Evolutionary conservation across 2,113 vertebrate species (phyloP).

Genomic region (Sinocyclocheilus rhinocerous): DNA sequence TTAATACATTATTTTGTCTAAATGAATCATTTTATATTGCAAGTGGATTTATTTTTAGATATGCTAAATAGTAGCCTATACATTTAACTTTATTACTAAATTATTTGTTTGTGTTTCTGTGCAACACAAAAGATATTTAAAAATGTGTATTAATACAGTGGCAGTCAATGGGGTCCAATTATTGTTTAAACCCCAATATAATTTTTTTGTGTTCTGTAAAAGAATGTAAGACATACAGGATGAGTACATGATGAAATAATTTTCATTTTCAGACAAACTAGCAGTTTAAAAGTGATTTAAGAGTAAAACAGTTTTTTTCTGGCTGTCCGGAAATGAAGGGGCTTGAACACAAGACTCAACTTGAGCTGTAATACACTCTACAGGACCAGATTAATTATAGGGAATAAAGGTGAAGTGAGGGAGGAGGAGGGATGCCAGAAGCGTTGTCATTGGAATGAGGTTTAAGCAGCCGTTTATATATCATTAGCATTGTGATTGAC

Average conservation of each 20-base stretch:
- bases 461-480: conserved; percentile 15
- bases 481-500: conserved; percentile 28
- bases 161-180: background rate
- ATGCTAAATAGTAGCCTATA: background rate
- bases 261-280: background rate
- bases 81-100: background rate
- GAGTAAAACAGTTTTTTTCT: background rate
- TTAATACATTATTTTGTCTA: background rate
- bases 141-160: background rate
- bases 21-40: background rate
- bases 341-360: background rate
- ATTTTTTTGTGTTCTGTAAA: background rate
- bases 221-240: background rate
- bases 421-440: conserved; percentile 18
- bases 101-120: background rate
- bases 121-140: background rate
- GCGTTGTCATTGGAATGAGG: background rate
- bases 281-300: background rate
- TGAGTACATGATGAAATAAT: background rate
- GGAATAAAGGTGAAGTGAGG: background rate
- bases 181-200: background rate
- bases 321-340: background rate
- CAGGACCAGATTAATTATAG: conserved; percentile 3
- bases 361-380: background rate
- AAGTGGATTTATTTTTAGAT: background rate